Base-by-base conservation (phyloP, 2,113 vertebrate species). In the Jacana jacana region DNA sequence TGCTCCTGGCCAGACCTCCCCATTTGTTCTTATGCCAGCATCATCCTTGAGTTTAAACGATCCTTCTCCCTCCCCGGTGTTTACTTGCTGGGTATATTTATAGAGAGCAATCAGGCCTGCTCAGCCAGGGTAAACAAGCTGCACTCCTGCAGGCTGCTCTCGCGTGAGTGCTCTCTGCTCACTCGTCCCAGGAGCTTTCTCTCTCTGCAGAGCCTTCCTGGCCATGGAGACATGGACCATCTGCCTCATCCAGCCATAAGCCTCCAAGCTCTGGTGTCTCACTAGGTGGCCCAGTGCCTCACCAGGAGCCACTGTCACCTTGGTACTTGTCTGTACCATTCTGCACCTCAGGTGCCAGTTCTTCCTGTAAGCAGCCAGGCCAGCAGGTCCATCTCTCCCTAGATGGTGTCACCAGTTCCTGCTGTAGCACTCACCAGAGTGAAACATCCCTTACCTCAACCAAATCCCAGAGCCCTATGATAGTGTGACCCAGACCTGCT, bases 41-140 rank as follows among this genome's bases (percentile, higher is more conserved):
- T 91, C 91, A 85, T 95, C 94, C 86, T 91, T 3, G 84, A 96
- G 93, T 96, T 95, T 87, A 93, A 95, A 91, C 8, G 84, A 88
- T 93, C 89, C 65, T 91, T 92, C 89, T 96, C 81, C 91, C 81
- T 97, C 93, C 84, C 94, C 9, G 15, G 93, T 97, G 96, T 97
- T 97, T 97, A 95, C 92, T 97, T 11, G 11, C 83, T 2, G 83
- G 91, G 95, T 97, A 86, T 97, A 97, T 97, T 97, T 97, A 97
- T 97, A 97, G 96, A 96, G 95, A 96, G 95, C 96, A 97, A 96
- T 97, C 96, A 97, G 95, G 86, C 93, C 96, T 97, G 94, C 93
- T 96, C 91, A 96, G 95, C 95, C 96, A 95, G 94, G 93, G 96
- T 97, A 97, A 97, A 97, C 96, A 97, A 94, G 93, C 96, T 64